phyloP scores from a whole-genome alignment of 1,140 invertebrate species.

The Prorops nasuta region DNA sequence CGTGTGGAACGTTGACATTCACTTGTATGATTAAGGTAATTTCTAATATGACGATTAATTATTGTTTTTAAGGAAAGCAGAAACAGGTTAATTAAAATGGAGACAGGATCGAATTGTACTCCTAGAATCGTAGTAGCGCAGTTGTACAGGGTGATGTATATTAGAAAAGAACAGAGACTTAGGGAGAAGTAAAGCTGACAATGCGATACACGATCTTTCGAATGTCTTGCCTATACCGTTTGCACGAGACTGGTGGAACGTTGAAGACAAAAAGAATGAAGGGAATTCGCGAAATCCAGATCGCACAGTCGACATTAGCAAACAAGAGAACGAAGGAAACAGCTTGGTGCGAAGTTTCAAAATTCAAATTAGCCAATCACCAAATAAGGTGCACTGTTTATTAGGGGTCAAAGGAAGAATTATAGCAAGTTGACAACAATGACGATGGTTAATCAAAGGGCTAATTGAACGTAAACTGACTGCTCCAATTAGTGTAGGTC shows the following conservation, averaged over 20 bases:
- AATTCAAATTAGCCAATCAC: too few species aligned
- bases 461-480: too few species aligned
- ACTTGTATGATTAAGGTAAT: slow-evolving; percentile 16
- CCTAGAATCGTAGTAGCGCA: slow-evolving; percentile 22
- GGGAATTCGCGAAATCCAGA: too few species aligned
- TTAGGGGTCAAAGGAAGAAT: too few species aligned
- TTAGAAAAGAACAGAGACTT: slow-evolving; percentile 1
- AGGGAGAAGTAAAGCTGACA: slow-evolving; percentile 6
- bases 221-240: slow-evolving; percentile 18
- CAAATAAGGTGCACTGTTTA: too few species aligned
- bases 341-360: background rate
- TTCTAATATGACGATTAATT: slow-evolving; percentile 15
- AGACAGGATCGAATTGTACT: too few species aligned
- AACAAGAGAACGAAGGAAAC: background rate
- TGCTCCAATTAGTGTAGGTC: too few species aligned
- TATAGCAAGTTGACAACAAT: too few species aligned
- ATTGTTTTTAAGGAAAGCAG: slow-evolving; percentile 9
- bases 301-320: too few species aligned
- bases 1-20: too few species aligned
- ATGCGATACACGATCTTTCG: slow-evolving; percentile 22
- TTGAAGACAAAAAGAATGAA: background rate
- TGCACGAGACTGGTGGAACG: background rate
- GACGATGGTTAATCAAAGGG: too few species aligned
- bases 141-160: slow-evolving; percentile 28
- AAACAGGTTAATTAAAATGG: background rate